phyloP scores from a whole-genome alignment of 2,113 vertebrate species.

The Sander vitreus region DNA sequence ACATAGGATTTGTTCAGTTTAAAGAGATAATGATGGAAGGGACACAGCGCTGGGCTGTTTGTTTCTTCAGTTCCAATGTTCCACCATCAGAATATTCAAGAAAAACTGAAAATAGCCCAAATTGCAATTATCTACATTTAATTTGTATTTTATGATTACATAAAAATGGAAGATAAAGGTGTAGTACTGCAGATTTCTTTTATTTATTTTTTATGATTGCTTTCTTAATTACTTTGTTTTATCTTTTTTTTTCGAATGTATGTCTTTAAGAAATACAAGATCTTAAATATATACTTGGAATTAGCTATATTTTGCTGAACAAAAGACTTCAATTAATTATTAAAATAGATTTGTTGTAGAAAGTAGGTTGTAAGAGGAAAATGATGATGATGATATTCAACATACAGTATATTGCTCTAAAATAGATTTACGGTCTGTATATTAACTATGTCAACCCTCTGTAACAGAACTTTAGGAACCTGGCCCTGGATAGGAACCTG shows the following conservation, averaged over 20 bases:
- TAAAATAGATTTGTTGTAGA: neutral
- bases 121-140: neutral
- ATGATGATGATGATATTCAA: neutral
- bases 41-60: slow-evolving; percentile 8
- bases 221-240: neutral
- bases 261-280: neutral
- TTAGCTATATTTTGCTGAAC: neutral
- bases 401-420: neutral
- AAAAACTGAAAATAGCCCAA: neutral
- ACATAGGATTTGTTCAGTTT: neutral
- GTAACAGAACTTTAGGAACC: slow-evolving; percentile 69
- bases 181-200: neutral
- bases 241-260: neutral
- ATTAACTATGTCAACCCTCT: slow-evolving; percentile 34
- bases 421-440: neutral
- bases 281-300: neutral
- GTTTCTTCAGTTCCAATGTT: slow-evolving; percentile 9
- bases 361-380: neutral
- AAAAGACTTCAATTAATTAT: neutral
- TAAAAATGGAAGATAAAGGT: neutral
- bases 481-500: slow-evolving; percentile 57
- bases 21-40: slow-evolving; percentile 21
- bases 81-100: neutral
- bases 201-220: too few species aligned
- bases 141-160: neutral